Evolutionary conservation across 2,113 vertebrate genomes (phyloP).

Genomic region (Aplodontia rufa): DNA sequence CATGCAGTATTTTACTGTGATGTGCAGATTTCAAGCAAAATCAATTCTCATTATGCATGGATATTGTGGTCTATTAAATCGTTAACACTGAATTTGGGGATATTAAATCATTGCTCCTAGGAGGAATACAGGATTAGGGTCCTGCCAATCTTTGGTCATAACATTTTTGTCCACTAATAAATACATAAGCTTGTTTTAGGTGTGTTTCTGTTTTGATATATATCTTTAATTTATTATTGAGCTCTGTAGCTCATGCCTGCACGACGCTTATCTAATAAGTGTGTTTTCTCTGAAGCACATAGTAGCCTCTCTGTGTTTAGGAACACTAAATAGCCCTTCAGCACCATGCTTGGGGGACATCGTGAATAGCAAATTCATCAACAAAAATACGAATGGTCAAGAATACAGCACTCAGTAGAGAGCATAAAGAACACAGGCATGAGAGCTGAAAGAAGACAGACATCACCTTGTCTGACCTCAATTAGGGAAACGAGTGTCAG

Average conservation of each 20-base stretch:
- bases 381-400: background rate
- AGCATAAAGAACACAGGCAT: background rate
- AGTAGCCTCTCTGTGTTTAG: background rate
- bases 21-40: background rate
- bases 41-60: background rate
- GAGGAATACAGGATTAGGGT: background rate
- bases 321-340: background rate
- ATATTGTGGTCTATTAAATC: background rate
- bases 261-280: background rate
- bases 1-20: background rate
- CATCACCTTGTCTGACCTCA: background rate
- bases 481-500: background rate
- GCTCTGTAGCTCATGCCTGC: background rate
- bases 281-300: background rate
- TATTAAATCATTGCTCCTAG: background rate
- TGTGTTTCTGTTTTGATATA: background rate
- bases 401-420: background rate
- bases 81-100: background rate
- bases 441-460: background rate
- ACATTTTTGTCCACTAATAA: background rate
- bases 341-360: background rate
- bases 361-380: background rate
- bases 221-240: background rate
- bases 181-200: background rate
- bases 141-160: background rate